These are phyloP conservation scores for Tribolium madens DNA, from an alignment of 1,140 invertebrate genomes.

Conservation along the genomic window DNA sequence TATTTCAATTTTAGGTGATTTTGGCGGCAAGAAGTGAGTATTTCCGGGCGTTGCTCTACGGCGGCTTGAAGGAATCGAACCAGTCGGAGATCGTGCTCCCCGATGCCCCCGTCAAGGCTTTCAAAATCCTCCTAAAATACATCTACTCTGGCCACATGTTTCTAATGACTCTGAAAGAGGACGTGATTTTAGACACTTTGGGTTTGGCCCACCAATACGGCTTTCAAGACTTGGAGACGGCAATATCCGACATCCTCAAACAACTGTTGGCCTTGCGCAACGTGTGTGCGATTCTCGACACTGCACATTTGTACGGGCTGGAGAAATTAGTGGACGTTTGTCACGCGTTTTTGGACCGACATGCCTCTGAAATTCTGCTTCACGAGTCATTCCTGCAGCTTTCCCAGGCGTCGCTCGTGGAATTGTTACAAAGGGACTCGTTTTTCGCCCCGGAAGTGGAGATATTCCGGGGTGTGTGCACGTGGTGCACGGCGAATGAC, in stretches of 20 bases:
- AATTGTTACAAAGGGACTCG: constrained; percentile 91
- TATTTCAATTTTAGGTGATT: constrained; percentile 77
- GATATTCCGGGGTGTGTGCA: constrained; percentile 90
- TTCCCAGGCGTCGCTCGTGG: constrained; percentile 83
- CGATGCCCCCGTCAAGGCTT: constrained; percentile 87
- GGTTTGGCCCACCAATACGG: constrained; percentile 95
- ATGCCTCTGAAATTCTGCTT: constrained; percentile 86
- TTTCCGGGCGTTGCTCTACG: constrained; percentile 91
- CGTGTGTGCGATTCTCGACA: constrained; percentile 93
- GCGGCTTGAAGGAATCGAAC: constrained; percentile 90
- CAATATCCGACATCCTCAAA: constrained; percentile 93
- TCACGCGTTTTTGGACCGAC: constrained; percentile 87
- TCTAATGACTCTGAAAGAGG: constrained; percentile 85
- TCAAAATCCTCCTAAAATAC: constrained; percentile 92
- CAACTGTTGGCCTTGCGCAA: constrained; percentile 89
- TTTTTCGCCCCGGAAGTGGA: constrained; percentile 97
- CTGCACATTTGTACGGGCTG: constrained; percentile 78
- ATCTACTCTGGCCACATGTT: constrained; percentile 95
- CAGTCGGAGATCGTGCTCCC: constrained; percentile 86
- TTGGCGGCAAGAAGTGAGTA: constrained; percentile 95
- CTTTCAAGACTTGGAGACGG: constrained; percentile 89
- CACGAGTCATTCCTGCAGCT: constrained; percentile 88
- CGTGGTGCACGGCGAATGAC: constrained; percentile 86
- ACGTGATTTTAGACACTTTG: constrained; percentile 87
- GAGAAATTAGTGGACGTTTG: constrained; percentile 75